Evolutionary conservation across 2,888 invertebrate genomes (phyloP).

Genomic region (Xanthorhoe designata): DNA sequence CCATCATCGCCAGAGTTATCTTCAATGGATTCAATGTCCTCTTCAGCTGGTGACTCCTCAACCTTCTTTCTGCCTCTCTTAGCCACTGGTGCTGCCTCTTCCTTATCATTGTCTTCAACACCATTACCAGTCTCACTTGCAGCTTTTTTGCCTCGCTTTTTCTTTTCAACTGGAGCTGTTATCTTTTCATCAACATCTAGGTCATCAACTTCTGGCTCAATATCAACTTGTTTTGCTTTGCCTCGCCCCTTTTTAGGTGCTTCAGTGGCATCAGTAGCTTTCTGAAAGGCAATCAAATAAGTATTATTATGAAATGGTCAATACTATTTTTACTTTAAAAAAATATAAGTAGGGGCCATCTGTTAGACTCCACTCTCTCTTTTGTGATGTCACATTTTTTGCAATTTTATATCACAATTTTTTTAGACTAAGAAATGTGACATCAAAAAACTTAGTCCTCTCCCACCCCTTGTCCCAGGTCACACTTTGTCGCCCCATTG

Average conservation of each 20-base stretch:
- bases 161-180: slow-evolving; percentile 52
- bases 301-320: too few relatives aligned
- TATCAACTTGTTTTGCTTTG: slow-evolving; percentile 64
- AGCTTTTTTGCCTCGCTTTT: slow-evolving; percentile 70
- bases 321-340: too few relatives aligned
- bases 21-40: slow-evolving; percentile 53
- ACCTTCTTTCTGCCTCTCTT: slow-evolving; percentile 74
- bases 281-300: slow-evolving; percentile 53
- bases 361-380: too few relatives aligned
- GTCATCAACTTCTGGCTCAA: slow-evolving; percentile 50
- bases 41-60: slow-evolving; percentile 58
- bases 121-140: slow-evolving; percentile 51
- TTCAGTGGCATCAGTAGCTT: slow-evolving; percentile 69
- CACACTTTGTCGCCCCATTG: too few relatives aligned
- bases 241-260: slow-evolving; percentile 72
- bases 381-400: too few relatives aligned
- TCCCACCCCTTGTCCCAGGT: too few relatives aligned
- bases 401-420: too few relatives aligned
- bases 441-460: too few relatives aligned
- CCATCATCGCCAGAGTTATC: slow-evolving; percentile 63
- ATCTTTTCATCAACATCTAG: slow-evolving; percentile 46
- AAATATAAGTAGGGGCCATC: too few relatives aligned
- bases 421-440: too few relatives aligned
- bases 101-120: slow-evolving; percentile 56
- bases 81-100: slow-evolving; percentile 59